Percentiles rank a stretch among this genome's conserved stretches.
phyloP scores from a whole-genome alignment of 2,113 vertebrate species.

The Scatophagus argus region DNA sequence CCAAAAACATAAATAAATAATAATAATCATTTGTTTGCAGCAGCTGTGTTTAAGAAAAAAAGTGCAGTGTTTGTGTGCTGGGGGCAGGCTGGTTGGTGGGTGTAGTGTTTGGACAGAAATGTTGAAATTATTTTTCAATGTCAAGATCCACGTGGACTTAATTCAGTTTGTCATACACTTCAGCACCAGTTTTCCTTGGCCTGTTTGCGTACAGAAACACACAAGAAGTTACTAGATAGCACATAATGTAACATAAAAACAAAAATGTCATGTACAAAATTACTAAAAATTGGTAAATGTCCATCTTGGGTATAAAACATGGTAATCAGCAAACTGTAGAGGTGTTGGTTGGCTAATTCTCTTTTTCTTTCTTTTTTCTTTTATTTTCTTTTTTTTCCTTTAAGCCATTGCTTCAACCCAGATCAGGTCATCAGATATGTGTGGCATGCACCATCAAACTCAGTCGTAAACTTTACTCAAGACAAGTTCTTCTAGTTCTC shows the following conservation, averaged over 20 bases:
- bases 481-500: background rate
- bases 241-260: background rate
- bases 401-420: background rate
- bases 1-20: no score
- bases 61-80: background rate
- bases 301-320: background rate
- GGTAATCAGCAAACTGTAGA: background rate
- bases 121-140: background rate
- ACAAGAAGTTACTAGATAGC: background rate
- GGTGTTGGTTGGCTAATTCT: background rate
- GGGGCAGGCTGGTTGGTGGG: background rate
- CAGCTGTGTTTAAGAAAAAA: background rate
- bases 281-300: no score
- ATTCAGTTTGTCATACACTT: background rate
- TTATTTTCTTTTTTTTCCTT: no score
- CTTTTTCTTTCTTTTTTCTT: no score
- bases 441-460: slow-evolving; percentile 1
- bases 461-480: background rate
- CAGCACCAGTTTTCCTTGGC: background rate
- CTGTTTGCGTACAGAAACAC: slow-evolving; percentile 10
- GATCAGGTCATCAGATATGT: no score
- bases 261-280: background rate
- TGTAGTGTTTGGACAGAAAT: background rate
- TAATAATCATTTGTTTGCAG: background rate
- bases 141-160: background rate